phyloP scores from a whole-genome alignment of 2,113 vertebrate species.

The Rostratula benghalensis region DNA sequence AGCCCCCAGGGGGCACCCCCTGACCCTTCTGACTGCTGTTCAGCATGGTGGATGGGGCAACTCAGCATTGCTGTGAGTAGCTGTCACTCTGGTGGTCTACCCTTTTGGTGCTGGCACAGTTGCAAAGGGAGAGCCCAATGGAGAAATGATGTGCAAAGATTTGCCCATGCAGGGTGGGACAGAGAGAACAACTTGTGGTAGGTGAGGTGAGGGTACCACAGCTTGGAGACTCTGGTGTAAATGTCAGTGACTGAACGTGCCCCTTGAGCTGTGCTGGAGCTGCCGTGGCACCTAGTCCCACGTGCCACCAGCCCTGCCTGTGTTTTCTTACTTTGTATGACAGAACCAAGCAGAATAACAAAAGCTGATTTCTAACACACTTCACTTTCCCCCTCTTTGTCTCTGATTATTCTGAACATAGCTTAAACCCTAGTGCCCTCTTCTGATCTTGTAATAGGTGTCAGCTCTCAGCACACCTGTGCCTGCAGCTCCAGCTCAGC shows the following conservation, averaged over 20 bases:
- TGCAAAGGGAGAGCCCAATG: accelerated
- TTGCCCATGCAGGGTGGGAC: accelerated
- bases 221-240: neutral
- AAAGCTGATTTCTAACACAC: neutral
- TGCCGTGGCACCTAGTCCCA: neutral
- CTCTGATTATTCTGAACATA: neutral
- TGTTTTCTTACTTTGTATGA: neutral
- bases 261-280: neutral
- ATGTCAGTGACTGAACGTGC: neutral
- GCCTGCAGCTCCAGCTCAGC: neutral
- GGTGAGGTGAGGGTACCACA: neutral
- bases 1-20: neutral
- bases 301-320: neutral
- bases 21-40: neutral
- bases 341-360: neutral
- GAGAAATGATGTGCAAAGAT: accelerated
- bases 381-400: neutral
- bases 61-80: neutral
- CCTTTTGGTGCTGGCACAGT: neutral
- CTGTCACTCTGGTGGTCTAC: neutral
- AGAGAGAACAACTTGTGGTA: neutral
- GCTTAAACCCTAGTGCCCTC: conserved; percentile 41
- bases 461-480: neutral
- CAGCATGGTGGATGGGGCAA: neutral
- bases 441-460: conserved; percentile 40